A percentile compares a stretch with the other conserved stretches of the same genome.
Evolutionary conservation across 2,888 invertebrate species (phyloP).

Genomic region (Cataglyphis livida): DNA sequence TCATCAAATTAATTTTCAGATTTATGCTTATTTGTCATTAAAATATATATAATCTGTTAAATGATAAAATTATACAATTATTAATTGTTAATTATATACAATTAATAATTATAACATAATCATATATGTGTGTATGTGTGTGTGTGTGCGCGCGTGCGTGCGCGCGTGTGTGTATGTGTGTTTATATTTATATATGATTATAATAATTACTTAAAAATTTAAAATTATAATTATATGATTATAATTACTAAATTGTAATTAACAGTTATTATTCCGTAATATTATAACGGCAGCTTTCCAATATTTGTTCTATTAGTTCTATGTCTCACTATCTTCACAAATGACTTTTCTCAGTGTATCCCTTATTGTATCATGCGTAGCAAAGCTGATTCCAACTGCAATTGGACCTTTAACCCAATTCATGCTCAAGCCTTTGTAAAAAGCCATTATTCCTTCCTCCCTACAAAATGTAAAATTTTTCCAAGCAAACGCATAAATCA

Average conservation of each 20-base stretch:
- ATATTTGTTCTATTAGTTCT: not conserved
- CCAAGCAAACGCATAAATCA: not conserved
- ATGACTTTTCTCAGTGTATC: slow-evolving; percentile 86
- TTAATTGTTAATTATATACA: slow-evolving; percentile 34
- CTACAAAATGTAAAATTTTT: slow-evolving; percentile 86
- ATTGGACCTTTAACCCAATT: slow-evolving; percentile 99
- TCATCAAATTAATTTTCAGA: not conserved
- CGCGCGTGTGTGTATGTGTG: too few relatives aligned
- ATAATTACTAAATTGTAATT: slow-evolving; percentile 37
- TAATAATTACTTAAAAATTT: not conserved
- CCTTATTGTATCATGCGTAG: slow-evolving; percentile 95
- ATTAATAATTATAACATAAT: slow-evolving; percentile 20
- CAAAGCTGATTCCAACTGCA: slow-evolving; percentile 98
- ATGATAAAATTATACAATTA: slow-evolving; percentile 10
- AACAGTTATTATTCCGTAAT: slow-evolving; percentile 21
- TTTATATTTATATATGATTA: too few relatives aligned
- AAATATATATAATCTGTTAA: slow-evolving; percentile 16
- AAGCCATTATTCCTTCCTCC: slow-evolving; percentile 95
- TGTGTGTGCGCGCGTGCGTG: too few relatives aligned
- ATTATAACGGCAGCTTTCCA: not conserved
- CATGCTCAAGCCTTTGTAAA: slow-evolving; percentile 99
- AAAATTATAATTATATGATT: slow-evolving; percentile 14
- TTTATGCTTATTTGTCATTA: not conserved
- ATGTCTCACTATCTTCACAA: slow-evolving; percentile 5
- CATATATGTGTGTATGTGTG: too few relatives aligned